Percentiles rank a stretch among this genome's conserved stretches.
phyloP scores from a whole-genome alignment of 2,797 vertebrate species.

The Spinibarbus caldwelli region DNA sequence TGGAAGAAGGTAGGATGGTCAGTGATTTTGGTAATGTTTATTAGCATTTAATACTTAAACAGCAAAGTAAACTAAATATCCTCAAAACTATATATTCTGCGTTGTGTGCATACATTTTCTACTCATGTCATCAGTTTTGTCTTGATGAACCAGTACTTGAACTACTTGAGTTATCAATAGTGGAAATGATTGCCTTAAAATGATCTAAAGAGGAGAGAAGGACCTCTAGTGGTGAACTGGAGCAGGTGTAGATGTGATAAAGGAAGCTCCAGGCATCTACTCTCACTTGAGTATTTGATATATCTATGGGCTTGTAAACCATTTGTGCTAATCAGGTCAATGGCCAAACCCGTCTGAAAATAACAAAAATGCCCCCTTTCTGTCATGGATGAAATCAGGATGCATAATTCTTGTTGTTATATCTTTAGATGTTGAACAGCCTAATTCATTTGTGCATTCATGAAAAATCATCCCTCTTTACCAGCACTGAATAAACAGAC shows the following conservation, averaged over 20 bases:
- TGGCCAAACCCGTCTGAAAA: not conserved
- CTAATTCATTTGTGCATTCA: not conserved
- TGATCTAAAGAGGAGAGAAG: not conserved
- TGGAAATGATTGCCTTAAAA: too few species aligned
- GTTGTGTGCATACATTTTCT: not conserved
- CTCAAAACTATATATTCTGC: not conserved
- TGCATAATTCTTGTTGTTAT: not conserved
- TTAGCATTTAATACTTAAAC: not conserved
- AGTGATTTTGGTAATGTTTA: not conserved
- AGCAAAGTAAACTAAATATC: not conserved
- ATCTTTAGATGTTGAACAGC: not conserved
- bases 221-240: not conserved
- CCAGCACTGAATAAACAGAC: not conserved
- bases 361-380: not conserved
- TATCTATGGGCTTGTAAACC: not conserved
- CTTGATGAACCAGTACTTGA: not conserved
- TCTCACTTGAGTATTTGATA: not conserved
- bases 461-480: not conserved
- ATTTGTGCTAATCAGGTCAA: not conserved
- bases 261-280: not conserved
- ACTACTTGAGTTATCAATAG: not conserved
- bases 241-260: not conserved
- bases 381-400: not conserved
- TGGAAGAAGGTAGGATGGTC: not conserved
- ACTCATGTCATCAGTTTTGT: not conserved